A percentile compares a stretch with the other conserved stretches of the same genome.
Conservation (phyloP, 2,888 invertebrate species). For the Conops quadrifasciatus region DNA sequence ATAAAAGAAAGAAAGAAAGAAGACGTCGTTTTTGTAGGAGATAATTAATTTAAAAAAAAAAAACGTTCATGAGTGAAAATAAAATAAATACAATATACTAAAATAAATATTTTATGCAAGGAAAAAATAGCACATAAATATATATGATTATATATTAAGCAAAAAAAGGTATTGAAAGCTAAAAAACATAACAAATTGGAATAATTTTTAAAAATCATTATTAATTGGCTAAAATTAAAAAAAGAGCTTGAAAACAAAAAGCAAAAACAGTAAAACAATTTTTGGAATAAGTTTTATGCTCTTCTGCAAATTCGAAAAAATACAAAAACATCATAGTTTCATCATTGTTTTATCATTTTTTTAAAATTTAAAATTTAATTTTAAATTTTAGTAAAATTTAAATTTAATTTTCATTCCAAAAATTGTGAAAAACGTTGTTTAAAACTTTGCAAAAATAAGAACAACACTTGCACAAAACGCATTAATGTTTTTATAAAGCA, state of each 20-base stretch:
- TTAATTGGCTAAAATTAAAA: not conserved
- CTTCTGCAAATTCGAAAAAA: not conserved
- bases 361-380: no score
- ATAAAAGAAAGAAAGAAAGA: conserved; percentile 42
- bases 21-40: no score
- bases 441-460: no score
- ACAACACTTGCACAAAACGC: no score
- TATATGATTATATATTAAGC: not conserved
- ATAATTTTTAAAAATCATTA: not conserved
- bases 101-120: not conserved
- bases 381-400: no score
- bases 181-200: not conserved
- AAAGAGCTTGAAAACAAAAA: not conserved
- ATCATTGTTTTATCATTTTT: no score
- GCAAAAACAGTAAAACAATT: not conserved
- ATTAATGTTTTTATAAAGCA: no score
- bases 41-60: conserved; percentile 49
- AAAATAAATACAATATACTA: conserved; percentile 20
- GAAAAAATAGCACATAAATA: conserved; percentile 9
- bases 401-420: not conserved
- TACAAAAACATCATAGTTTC: no score
- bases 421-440: conserved; percentile 7
- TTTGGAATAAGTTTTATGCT: not conserved
- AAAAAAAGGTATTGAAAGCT: not conserved
- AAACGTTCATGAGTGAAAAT: conserved; percentile 48